Base-by-base conservation (phyloP, 1,140 invertebrate genomes). In the Bombus polaris region DNA sequence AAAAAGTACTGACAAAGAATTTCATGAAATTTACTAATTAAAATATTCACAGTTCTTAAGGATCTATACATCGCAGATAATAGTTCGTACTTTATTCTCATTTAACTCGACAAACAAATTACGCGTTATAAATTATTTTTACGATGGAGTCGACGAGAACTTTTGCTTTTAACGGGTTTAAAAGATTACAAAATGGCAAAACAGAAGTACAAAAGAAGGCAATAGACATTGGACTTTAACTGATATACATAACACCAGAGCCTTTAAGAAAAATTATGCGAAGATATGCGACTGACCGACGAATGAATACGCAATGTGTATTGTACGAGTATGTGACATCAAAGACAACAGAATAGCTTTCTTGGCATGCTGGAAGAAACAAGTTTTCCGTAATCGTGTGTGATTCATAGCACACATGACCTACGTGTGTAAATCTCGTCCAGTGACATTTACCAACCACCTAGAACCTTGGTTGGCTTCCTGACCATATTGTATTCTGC, bases 321-420 rank as follows among this genome's bases (percentile, higher is more conserved):
- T 32, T 32, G 32, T 72, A 59, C 8, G 8, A 15, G 39, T 62
- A 47, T 65, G 28, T 39, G 3, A 8, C 35, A 77, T 57, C 81
- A 42, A 15, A 62, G 53, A 85, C 42, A 59, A 32, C 13, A 42
- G 9, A n/a, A 39, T 39, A 62, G 77, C 12, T n/a, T 76, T 44
- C 85, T 65, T 25, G 80, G 39, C 37, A 39, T 28, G 25, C 5
- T 44, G 9, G 47, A 42, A 81, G 78, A 74, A 85, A 81, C 83
- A 74, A 81, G 83, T 85, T 85, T 81, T 37, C 71, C 83, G 78
- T 74, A 81, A 74, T 85, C 78, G 71, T 53, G 83, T n/a, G 83
- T 85, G 83, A 85, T 85, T 85, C 83, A 85, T 81, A 74, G 78
- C 78, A 72, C 42, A 74, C 78, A 85, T 85, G 83, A 85, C 83